phyloP scores from a whole-genome alignment of 1,140 invertebrate genomes.

The Drosophila pectinifera region DNA sequence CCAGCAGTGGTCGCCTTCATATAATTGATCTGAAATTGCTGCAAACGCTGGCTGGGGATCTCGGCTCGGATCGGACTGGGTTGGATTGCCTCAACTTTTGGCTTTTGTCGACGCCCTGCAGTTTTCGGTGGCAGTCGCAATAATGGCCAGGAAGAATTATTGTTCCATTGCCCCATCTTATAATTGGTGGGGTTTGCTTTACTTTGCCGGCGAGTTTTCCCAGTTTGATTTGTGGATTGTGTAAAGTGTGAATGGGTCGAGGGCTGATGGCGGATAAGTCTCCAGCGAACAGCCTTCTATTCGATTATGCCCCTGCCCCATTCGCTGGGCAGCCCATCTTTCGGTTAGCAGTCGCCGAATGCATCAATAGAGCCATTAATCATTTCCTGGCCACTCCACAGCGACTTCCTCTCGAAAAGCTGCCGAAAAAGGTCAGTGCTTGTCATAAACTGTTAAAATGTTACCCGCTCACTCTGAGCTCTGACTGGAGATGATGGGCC shows the following conservation, averaged over 20 bases:
- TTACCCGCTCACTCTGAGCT: constrained; percentile 35
- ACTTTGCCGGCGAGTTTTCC: too few species aligned
- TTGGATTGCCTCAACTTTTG: constrained; percentile 66
- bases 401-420: constrained; percentile 44
- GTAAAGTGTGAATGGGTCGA: constrained; percentile 44
- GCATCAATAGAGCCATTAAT: constrained; percentile 64
- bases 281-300: constrained; percentile 27
- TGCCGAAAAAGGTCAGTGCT: constrained; percentile 56
- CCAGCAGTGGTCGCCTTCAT: constrained; percentile 46
- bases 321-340: constrained; percentile 22
- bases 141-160: constrained; percentile 64
- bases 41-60: constrained; percentile 52
- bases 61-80: constrained; percentile 35
- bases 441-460: constrained; percentile 67
- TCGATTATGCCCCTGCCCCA: constrained; percentile 27
- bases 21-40: constrained; percentile 75
- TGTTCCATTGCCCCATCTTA: constrained; percentile 62
- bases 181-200: constrained; percentile 53
- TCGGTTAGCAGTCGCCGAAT: constrained; percentile 26
- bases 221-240: constrained; percentile 55
- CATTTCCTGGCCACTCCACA: constrained; percentile 65
- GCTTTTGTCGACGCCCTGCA: constrained; percentile 66
- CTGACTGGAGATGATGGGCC: constrained; percentile 43
- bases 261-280: constrained; percentile 32
- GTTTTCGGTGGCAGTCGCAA: constrained; percentile 48